These are phyloP conservation scores for Acrobasis consociella DNA, from an alignment of 2,888 invertebrate species.

Conservation along the genomic window DNA sequence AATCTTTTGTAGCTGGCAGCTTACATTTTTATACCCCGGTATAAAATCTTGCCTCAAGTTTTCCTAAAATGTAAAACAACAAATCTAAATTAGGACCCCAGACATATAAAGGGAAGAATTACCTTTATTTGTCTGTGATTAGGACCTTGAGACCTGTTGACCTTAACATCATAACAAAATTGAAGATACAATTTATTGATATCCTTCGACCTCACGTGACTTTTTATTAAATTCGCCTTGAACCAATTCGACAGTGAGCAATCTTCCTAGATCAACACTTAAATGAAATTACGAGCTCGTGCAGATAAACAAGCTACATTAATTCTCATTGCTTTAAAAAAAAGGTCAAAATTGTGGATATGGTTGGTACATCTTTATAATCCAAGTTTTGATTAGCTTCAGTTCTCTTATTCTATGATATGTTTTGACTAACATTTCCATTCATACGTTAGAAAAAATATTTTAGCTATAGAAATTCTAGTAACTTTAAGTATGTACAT, in stretches of 20 bases:
- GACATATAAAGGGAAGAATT: too few species aligned
- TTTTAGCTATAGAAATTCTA: too few species aligned
- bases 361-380: neutral
- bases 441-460: too few species aligned
- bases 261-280: constrained; percentile 12
- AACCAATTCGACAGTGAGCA: constrained; percentile 16
- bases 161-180: neutral
- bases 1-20: too few species aligned
- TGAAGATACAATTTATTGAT: neutral
- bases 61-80: too few species aligned
- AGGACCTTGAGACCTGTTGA: too few species aligned
- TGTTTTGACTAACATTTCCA: neutral
- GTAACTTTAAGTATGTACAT: too few species aligned
- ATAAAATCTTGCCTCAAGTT: too few species aligned
- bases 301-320: neutral
- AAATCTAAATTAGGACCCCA: too few species aligned
- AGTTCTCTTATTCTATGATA: neutral
- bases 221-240: constrained; percentile 23
- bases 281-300: constrained; percentile 18
- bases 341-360: constrained; percentile 5
- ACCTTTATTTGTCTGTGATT: too few species aligned
- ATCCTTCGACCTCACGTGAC: constrained; percentile 13
- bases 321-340: neutral
- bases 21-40: too few species aligned
- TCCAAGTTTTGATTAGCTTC: neutral